Conservation (phyloP, 1,140 invertebrate genomes). For the Drosophila carrolli region DNA sequence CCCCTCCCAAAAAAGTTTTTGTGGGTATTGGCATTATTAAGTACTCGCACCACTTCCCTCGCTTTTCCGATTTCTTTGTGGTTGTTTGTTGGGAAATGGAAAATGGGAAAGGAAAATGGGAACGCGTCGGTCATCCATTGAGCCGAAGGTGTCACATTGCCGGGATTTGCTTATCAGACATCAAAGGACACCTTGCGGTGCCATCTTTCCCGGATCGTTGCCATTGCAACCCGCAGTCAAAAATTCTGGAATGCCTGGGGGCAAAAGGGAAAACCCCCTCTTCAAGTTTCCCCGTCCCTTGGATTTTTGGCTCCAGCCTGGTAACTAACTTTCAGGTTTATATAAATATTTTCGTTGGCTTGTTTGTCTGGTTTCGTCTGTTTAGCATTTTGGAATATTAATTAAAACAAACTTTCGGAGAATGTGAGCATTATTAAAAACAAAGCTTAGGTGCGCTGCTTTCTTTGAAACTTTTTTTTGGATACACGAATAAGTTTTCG, state of each 20-base stretch:
- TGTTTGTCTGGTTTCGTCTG: constrained; percentile 40
- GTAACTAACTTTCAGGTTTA: constrained; percentile 38
- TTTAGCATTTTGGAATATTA: constrained; percentile 49
- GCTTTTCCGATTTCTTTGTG: constrained; percentile 14
- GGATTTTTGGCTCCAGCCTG: constrained; percentile 10
- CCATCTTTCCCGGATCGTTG: constrained; percentile 23
- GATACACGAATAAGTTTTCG: neutral
- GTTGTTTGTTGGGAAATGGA: neutral
- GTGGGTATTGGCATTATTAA: constrained; percentile 66
- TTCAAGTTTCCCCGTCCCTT: neutral
- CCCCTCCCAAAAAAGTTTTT: constrained; percentile 41
- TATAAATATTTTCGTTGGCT: constrained; percentile 35
- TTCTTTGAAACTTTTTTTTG: constrained; percentile 11
- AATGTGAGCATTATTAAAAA: constrained; percentile 32
- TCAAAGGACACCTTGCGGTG: constrained; percentile 53
- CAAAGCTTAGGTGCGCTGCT: constrained; percentile 6
- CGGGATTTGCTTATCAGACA: constrained; percentile 50
- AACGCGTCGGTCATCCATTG: constrained; percentile 31
- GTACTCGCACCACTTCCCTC: constrained; percentile 28
- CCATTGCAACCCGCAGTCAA: constrained; percentile 32
- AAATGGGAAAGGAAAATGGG: constrained; percentile 8
- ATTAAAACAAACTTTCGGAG: constrained; percentile 45
- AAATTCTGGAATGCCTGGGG: neutral
- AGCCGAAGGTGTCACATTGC: constrained; percentile 44
- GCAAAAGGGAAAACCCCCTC: neutral